phyloP scores from a whole-genome alignment of 2,113 vertebrate species.

The Urocolius indicus region DNA sequence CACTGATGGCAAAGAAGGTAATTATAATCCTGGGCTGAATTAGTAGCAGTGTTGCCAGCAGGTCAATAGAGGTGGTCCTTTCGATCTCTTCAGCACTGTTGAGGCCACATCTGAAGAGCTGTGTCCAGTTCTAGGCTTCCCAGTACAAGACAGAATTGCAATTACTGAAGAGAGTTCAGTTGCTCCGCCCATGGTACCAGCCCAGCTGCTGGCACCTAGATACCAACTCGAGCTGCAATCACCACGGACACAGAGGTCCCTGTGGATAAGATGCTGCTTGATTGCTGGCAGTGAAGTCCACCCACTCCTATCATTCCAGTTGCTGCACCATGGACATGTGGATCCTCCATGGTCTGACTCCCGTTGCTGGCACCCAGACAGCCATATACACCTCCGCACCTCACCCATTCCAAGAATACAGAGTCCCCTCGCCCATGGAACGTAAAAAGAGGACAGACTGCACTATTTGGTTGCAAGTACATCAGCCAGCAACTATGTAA shows the following conservation, averaged over 20 bases:
- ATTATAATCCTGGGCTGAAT: not conserved
- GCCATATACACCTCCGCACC: too few species aligned
- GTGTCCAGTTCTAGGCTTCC: not conserved
- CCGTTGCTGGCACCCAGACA: not conserved
- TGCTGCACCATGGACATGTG: not conserved
- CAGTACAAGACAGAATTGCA: not conserved
- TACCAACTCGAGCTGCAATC: too few species aligned
- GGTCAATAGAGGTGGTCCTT: not conserved
- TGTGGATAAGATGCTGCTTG: not conserved
- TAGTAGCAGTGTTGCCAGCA: not conserved
- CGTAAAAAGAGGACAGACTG: not conserved
- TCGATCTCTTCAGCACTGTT: not conserved
- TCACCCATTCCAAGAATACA: accelerated
- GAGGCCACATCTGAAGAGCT: not conserved
- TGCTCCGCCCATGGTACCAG: not conserved
- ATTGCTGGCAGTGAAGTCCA: not conserved
- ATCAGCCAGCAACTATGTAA: not conserved
- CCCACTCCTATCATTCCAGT: not conserved
- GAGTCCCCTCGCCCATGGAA: not conserved
- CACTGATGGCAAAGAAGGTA: too few species aligned
- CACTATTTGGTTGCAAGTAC: not conserved
- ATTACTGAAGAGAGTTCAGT: too few species aligned
- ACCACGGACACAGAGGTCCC: too few species aligned
- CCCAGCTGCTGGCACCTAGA: not conserved
- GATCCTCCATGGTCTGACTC: not conserved